Base-by-base conservation (phyloP, 2,797 vertebrate genomes). In the Neoniphon sammara region DNA sequence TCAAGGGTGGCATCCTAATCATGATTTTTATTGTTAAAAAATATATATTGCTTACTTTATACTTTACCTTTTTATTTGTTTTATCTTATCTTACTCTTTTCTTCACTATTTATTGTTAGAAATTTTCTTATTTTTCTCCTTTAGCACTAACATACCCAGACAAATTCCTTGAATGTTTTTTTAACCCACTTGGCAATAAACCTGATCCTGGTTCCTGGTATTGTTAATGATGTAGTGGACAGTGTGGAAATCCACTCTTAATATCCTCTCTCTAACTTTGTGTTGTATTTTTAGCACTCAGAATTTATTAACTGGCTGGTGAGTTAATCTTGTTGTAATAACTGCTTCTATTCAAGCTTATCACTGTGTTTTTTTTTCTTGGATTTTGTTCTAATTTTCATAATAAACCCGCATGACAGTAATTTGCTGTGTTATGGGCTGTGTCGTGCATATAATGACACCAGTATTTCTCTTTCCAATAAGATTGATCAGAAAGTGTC, bases 401-500 rank as follows among this genome's bases (percentile, higher is more conserved):
- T 14, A 52, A 50, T 52, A 5, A 46, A 11, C 42, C 21, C 44
- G 12, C 39, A 49, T 30, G 17, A 20, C 42, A 31, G 5, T 34
- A 49, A 66, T 17, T 39, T 20, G 18, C n/a, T 9, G n/a, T 49
- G 60, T 30, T 47, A 23, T 49, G 12, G 20, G 20, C 25, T 20
- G 18, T 59, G 5, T 47, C 25, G 20, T 5, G 30, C 5, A 49
- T n/a, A 53, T 52, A 42, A 71, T 65, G 34, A 30, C 18, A 58
- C 3, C 3, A 0, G 60, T 78, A 39, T 27, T 44, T n/a, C 34
- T 72, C 52, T 69, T 58, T 39, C 59, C 36, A 12, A 61, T 46
- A 47, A 95, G 93, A 84, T 85, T 27, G 90, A 95, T 80, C 88
- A 95, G 55, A 90, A 86, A 44, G 75, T 92, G 14, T 94, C 92